Percentiles rank a stretch among this genome's conserved stretches.
Evolutionary conservation across 1,140 invertebrate species (phyloP).

Genomic region (Drosophila pectinifera): DNA sequence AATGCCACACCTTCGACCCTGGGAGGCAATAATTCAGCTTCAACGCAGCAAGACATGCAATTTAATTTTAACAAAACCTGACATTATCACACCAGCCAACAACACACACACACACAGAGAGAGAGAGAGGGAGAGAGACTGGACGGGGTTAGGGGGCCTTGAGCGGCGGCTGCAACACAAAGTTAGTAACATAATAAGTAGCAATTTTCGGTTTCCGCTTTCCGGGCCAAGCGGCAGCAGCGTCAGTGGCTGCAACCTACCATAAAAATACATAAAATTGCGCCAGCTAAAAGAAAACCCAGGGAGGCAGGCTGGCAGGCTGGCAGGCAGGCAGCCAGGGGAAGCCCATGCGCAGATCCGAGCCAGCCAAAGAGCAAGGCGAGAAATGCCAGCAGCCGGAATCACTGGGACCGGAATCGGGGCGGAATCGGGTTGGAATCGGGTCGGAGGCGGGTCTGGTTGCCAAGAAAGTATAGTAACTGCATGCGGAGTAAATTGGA

Average conservation of each 20-base stretch:
- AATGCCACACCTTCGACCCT: constrained; percentile 66
- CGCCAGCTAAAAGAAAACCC: constrained; percentile 70
- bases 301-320: constrained; percentile 25
- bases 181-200: constrained; percentile 83
- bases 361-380: constrained; percentile 7
- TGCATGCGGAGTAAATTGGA: constrained; percentile 78
- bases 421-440: neutral
- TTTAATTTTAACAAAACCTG: constrained; percentile 84
- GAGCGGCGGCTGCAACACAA: constrained; percentile 65
- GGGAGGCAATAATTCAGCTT: constrained; percentile 78
- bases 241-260: constrained; percentile 73
- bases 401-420: constrained; percentile 33
- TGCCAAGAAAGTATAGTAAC: constrained; percentile 76
- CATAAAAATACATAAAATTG: constrained; percentile 83
- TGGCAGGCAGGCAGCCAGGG: neutral
- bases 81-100: constrained; percentile 81
- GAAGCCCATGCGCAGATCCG: constrained; percentile 24
- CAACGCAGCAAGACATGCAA: constrained; percentile 81
- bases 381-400: constrained; percentile 46
- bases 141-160: constrained; percentile 1
- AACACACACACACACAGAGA: constrained; percentile 38
- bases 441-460: constrained; percentile 29
- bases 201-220: constrained; percentile 83
- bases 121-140: neutral
- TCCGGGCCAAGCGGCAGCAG: constrained; percentile 67